Conservation (phyloP, 2,888 invertebrate species). For the Tenthredo distinguenda region DNA sequence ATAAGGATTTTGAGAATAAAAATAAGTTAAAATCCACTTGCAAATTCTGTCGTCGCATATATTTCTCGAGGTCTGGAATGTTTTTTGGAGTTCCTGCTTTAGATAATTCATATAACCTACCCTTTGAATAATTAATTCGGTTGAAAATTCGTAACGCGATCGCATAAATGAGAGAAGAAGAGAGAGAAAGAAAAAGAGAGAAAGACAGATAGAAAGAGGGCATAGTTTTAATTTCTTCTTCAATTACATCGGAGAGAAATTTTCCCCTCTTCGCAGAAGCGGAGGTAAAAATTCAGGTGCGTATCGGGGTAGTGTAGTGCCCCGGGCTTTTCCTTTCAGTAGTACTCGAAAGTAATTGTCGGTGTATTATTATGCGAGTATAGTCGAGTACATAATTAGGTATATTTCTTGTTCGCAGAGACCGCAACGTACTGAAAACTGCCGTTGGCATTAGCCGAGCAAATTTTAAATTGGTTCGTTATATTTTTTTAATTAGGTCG, state of each 20-base stretch:
- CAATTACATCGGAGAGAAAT: neutral
- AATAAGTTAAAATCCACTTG: neutral
- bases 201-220: neutral
- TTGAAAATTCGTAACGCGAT: neutral
- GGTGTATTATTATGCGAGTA: neutral
- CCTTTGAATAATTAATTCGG: conserved; percentile 6
- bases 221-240: neutral
- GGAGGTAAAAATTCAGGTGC: neutral
- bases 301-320: neutral
- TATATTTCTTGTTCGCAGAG: conserved; percentile 20
- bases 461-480: conserved; percentile 49
- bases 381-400: conserved; percentile 45
- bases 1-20: neutral
- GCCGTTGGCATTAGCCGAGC: conserved; percentile 37
- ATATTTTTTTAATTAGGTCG: conserved; percentile 50
- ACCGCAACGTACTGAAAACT: conserved; percentile 6
- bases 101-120: neutral
- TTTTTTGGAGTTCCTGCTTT: neutral
- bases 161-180: neutral
- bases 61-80: neutral
- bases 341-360: conserved; percentile 24
- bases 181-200: neutral
- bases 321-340: neutral
- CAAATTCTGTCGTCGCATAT: neutral
- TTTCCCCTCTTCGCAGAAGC: neutral